Conservation (phyloP, 2,113 vertebrate species). For the Brevimyrus niger region DNA sequence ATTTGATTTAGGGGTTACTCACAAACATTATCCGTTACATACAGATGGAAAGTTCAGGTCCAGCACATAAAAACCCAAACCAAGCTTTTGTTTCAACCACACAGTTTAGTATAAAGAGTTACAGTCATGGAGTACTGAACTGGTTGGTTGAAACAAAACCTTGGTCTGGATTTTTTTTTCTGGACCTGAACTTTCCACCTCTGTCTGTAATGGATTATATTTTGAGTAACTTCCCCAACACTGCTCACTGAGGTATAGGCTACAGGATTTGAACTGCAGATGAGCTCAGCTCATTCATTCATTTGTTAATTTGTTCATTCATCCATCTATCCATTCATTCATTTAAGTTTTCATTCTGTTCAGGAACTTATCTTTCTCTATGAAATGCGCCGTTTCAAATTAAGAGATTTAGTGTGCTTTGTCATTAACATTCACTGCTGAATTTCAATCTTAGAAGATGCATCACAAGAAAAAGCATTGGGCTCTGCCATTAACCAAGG, state of each 20-base stretch:
- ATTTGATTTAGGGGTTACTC: not conserved
- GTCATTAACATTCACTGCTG: slow-evolving; percentile 65
- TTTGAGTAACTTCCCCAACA: no score
- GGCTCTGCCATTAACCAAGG: slow-evolving; percentile 60
- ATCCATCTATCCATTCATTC: not conserved
- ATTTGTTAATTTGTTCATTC: not conserved
- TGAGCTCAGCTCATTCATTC: not conserved
- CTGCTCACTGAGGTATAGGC: not conserved
- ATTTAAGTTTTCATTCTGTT: not conserved
- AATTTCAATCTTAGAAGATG: slow-evolving; percentile 57
- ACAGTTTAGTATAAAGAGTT: no score
- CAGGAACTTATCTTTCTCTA: not conserved
- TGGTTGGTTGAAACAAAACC: no score
- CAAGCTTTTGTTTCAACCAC: no score
- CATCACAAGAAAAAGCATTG: slow-evolving; percentile 55
- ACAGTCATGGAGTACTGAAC: no score
- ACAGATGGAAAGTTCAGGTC: no score
- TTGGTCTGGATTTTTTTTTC: no score
- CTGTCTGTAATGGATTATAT: no score
- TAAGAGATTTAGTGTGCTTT: slow-evolving; percentile 62
- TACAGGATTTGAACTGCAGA: not conserved
- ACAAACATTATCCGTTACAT: no score
- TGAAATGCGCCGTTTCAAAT: slow-evolving; percentile 43
- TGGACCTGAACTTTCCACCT: no score
- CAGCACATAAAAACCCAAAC: no score